Evolutionary conservation across 2,888 invertebrate species (phyloP), one percentile per base, ranked within the genome.

Genomic region (Nephrotoma flavescens): DNA sequence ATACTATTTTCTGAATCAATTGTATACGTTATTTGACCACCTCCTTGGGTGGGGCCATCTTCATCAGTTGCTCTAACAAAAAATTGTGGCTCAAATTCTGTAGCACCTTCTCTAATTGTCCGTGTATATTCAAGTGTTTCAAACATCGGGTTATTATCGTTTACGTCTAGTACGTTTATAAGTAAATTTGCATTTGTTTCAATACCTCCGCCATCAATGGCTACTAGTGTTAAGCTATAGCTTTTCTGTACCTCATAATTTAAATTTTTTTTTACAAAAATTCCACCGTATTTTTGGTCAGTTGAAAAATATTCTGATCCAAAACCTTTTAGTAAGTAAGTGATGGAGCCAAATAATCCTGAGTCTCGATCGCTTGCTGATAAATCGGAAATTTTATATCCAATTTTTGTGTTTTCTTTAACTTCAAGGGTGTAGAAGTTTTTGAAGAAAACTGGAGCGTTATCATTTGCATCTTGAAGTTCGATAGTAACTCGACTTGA

Each of bases 221-320:
- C 97, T 88, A 96, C 95, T 86, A 96, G 93, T 0, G 96, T 96
- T 87, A 97, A 91, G 87, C 96, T 96, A 88, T 96, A 97, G 87
- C 95, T 95, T 88, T 95, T 95, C 88, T 96, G 96, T 11, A 93
- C 93, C 90, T 97, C 97, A 89, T 96, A 96, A 90, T 97, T 96
- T 85, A 97, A 91, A 6, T 91, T 89, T 88, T 93, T 93, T 0
- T 93, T 93, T 0, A 96, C 94, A 87, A 92, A 95, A 7, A 97
- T 90, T 6, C 95, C 95, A 0, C 97, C 97, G 9, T 92, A 93
- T 71, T 90, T 92, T 0, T 92, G 92, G 89, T 96, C 94, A 0
- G 96, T 95, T 47, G 92, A 93, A 89, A 97, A 97, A 89, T 95
- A 94, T 88, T 96, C 95, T 0, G 96, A 94, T 0, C 96, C 96